Conservation (phyloP, 2,888 invertebrate species). For the Syrphus vitripennis region DNA sequence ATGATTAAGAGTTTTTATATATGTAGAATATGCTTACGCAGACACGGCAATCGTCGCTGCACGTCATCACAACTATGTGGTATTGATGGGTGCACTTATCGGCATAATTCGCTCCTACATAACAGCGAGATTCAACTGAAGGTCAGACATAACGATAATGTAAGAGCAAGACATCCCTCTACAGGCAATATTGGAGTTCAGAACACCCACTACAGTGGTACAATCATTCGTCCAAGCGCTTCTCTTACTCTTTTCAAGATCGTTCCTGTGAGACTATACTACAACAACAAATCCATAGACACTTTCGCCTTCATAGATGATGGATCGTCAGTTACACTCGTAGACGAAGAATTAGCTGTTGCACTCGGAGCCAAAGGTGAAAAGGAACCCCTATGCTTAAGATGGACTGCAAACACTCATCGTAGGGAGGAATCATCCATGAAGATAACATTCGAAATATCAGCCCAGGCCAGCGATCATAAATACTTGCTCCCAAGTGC, state of each 20-base stretch:
- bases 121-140: constrained; percentile 5
- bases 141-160: background rate
- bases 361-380: background rate
- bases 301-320: background rate
- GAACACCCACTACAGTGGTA: constrained; percentile 2
- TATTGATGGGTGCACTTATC: constrained; percentile 28
- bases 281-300: constrained; percentile 1
- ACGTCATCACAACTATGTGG: constrained; percentile 23
- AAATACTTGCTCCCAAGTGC: background rate
- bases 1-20: constrained; percentile 2
- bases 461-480: background rate
- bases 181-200: background rate
- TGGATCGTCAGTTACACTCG: no score
- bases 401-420: background rate
- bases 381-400: background rate
- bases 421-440: background rate
- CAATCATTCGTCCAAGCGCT: background rate
- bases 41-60: constrained; percentile 33
- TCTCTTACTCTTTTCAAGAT: background rate
- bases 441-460: constrained; percentile 2
- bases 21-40: constrained; percentile 39
- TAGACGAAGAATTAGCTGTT: background rate
- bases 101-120: constrained; percentile 53
- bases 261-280: background rate
- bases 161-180: background rate